Base-by-base conservation (phyloP, 2,888 invertebrate species). In the Resseliella maxima region DNA sequence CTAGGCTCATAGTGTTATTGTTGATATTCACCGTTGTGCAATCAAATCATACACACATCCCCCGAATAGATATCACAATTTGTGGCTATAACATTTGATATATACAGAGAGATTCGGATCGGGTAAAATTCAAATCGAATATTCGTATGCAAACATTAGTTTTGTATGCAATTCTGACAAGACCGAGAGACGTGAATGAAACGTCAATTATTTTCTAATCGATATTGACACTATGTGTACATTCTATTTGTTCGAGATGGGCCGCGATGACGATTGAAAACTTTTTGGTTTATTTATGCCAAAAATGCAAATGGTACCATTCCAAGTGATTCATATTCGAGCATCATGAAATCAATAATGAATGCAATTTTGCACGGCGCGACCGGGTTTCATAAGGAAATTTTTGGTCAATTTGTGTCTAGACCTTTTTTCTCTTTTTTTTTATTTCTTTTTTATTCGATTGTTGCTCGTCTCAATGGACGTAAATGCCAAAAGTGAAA, bases 171-270 rank as follows among this genome's bases (percentile, higher is more conserved):
- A 72, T 10, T 24, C 24, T 72, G 72, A 72, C 72, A 72, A n/a
- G n/a, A n/a, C n/a, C n/a, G n/a, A n/a, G n/a, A n/a, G 35, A 31
- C 31, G 72, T 31, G 31, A 72, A 72, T 72, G 31, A 72, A 72
- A 72, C 72, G 31, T 72, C 72, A 72, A 72, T 72, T 72, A 72
- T 72, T 72, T 59, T 59, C 59, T 59, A 59, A 59, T 59, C 27
- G 72, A 72, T 72, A 72, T 72, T 72, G 72, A 72, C 72, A 72
- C 72, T 72, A n/a, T n/a, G n/a, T n/a, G 72, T 15, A 72, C 72
- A 72, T 72, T 31, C 15, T 24, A 31, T 72, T 27, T 59, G 59
- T 24, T n/a, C 24, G 24, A 31, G 31, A 24, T 50, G 50, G 2
- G 5, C n/a, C 27, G 27, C 5, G 27, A 15, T 72, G 59, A 72